Conservation (phyloP, 2,888 invertebrate species). For the Liposcelis brunnea region DNA sequence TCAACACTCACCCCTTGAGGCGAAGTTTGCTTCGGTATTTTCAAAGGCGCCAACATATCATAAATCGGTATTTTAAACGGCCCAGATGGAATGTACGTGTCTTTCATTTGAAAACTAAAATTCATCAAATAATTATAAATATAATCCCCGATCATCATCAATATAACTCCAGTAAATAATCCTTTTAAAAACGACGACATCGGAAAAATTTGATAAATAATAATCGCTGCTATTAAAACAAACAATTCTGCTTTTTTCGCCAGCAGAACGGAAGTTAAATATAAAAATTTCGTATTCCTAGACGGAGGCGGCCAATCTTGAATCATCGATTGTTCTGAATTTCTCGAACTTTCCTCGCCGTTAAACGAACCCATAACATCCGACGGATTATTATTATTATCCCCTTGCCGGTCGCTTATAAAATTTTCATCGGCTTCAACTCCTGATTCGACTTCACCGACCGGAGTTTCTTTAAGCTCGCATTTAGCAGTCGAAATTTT, state of each 20-base stretch:
- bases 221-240: no score
- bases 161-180: conserved; percentile 31
- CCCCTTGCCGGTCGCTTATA: background rate
- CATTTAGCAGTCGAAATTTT: background rate
- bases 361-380: no score
- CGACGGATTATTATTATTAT: no score
- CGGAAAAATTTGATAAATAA: conserved; percentile 21
- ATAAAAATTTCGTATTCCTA: background rate
- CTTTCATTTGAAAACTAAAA: conserved; percentile 13
- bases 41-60: no score
- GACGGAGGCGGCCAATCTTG: no score
- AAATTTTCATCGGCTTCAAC: conserved; percentile 33
- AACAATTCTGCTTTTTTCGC: conserved; percentile 15
- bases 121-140: conserved; percentile 29
- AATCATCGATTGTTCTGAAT: no score
- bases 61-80: no score
- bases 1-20: no score
- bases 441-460: conserved; percentile 33
- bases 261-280: conserved; percentile 9
- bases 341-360: no score
- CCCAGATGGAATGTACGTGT: no score
- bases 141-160: conserved; percentile 26
- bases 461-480: conserved; percentile 3
- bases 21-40: background rate
- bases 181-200: conserved; percentile 30